Evolutionary conservation across 2,888 invertebrate species (phyloP).

Genomic region (Lycocerus yunnanus): DNA sequence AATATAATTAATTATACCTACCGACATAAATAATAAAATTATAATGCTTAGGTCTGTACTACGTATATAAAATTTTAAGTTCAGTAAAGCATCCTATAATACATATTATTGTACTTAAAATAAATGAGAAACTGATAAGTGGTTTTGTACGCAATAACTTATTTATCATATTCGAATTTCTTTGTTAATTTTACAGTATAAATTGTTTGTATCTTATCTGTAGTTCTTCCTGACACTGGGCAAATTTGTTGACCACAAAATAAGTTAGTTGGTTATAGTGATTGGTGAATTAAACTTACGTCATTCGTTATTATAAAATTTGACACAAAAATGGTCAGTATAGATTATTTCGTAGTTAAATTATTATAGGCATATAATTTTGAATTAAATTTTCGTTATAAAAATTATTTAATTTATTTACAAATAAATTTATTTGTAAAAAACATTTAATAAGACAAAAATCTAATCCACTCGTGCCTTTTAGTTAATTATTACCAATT

Average conservation of each 20-base stretch:
- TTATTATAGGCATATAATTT: not conserved
- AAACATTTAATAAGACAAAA: not conserved
- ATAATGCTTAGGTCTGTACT: not conserved
- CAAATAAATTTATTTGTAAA: no score
- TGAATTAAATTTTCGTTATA: not conserved
- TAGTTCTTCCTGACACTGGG: slow-evolving; percentile 22
- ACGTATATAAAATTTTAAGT: not conserved
- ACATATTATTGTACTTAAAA: not conserved
- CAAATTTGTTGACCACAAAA: not conserved
- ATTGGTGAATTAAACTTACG: not conserved
- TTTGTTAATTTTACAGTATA: not conserved
- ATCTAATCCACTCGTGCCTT: not conserved
- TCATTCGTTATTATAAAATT: not conserved
- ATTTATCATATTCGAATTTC: not conserved
- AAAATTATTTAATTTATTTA: no score
- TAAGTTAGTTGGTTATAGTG: not conserved
- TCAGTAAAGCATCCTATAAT: not conserved
- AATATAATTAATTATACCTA: not conserved
- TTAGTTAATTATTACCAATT: not conserved
- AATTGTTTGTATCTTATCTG: slow-evolving; percentile 18
- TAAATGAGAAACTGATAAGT: not conserved
- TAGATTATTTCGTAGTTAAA: no score
- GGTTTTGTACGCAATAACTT: slow-evolving; percentile 1
- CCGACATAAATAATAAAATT: not conserved
- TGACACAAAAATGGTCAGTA: not conserved